phyloP scores from a whole-genome alignment of 2,113 vertebrate genomes.

The Grammomys surdaster region DNA sequence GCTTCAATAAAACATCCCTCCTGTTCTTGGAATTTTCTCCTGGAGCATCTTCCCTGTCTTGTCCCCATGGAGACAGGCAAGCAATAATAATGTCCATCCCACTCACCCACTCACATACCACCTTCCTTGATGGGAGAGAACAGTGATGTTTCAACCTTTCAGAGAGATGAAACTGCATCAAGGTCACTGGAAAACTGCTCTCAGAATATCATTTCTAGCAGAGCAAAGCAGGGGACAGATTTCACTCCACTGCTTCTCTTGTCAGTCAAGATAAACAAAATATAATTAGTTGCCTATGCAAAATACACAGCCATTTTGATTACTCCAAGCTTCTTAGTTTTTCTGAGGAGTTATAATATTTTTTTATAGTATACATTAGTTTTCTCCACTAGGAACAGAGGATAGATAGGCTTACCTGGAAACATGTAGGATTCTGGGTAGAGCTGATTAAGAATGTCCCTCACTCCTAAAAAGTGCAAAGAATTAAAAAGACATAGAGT shows the following conservation, averaged over 20 bases:
- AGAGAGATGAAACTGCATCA: neutral
- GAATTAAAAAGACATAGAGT: neutral
- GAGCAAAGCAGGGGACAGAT: neutral
- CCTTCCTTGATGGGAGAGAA: neutral
- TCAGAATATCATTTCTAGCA: neutral
- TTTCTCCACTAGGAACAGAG: neutral
- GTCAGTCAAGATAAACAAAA: constrained; percentile 17
- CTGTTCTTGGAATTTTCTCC: neutral
- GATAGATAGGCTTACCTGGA: neutral
- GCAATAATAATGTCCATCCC: neutral
- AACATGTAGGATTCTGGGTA: neutral
- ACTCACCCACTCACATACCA: neutral
- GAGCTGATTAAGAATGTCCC: constrained; percentile 1
- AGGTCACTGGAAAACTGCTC: neutral
- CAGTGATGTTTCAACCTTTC: neutral
- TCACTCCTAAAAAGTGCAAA: neutral
- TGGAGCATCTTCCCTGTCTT: neutral
- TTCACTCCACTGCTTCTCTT: neutral
- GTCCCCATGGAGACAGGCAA: neutral
- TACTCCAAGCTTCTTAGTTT: neutral
- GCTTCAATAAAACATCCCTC: neutral
- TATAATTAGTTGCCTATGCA: neutral
- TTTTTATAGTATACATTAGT: neutral
- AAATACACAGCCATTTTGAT: too few relatives aligned
- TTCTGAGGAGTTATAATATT: neutral